Conservation (phyloP, 2,113 vertebrate species). For the Piaya cayana region DNA sequence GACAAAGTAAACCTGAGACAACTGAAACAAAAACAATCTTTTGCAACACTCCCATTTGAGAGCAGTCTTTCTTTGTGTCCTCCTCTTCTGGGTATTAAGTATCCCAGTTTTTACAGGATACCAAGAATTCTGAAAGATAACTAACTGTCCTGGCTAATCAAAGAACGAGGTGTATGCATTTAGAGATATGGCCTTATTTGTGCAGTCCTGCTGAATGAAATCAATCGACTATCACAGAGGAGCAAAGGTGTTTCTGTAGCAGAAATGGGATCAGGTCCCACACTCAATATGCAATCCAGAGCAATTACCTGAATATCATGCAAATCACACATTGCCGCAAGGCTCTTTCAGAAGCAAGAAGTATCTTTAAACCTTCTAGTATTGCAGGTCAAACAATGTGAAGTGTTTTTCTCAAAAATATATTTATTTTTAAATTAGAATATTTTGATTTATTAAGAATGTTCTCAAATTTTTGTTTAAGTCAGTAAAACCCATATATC, state of each 20-base stretch:
- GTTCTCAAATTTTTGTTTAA: neutral
- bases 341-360: neutral
- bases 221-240: neutral
- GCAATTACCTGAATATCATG: neutral
- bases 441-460: neutral
- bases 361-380: neutral
- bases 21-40: conserved; percentile 1
- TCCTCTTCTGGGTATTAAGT: neutral
- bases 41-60: neutral
- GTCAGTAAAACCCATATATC: neutral
- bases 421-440: neutral
- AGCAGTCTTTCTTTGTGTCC: neutral
- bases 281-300: neutral
- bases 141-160: conserved; percentile 54
- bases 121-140: conserved; percentile 31
- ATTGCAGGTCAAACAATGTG: neutral
- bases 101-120: neutral
- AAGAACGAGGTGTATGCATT: conserved; percentile 13
- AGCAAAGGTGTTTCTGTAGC: conserved; percentile 21
- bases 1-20: neutral
- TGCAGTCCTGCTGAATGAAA: conserved; percentile 25
- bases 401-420: too few species aligned
- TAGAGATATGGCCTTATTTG: conserved; percentile 7
- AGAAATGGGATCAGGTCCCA: conserved; percentile 25
- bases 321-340: neutral